These are phyloP conservation scores for Diplodus puntazzo DNA, from an alignment of 2,797 vertebrate species.

Conservation along the genomic window DNA sequence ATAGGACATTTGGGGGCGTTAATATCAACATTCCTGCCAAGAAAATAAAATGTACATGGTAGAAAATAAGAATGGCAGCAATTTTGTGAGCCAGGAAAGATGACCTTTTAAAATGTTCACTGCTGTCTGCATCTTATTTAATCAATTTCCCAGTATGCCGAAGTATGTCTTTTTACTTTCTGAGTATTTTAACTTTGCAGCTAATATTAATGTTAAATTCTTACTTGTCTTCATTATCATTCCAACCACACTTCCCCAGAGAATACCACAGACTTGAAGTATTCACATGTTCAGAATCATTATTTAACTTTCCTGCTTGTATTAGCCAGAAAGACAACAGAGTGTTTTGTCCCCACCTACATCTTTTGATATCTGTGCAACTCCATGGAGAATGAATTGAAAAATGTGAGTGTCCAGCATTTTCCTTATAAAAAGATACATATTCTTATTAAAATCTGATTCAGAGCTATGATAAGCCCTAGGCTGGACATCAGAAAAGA, in stretches of 20 bases:
- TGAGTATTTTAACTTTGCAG: slow-evolving; percentile 13
- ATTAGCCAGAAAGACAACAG: slow-evolving; percentile 40
- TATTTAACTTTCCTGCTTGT: slow-evolving; percentile 31
- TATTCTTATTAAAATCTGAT: slow-evolving; percentile 57
- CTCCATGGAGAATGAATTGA: slow-evolving; percentile 53
- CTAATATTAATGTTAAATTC: slow-evolving; percentile 23
- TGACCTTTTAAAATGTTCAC: slow-evolving; percentile 13
- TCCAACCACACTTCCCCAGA: slow-evolving; percentile 29
- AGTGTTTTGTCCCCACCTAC: slow-evolving; percentile 57
- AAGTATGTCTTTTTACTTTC: neutral
- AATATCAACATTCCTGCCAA: slow-evolving; percentile 45
- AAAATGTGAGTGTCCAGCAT: slow-evolving; percentile 32
- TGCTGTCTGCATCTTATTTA: slow-evolving; percentile 19
- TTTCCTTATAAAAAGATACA: slow-evolving; percentile 29
- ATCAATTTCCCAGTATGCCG: slow-evolving; percentile 16
- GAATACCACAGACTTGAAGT: slow-evolving; percentile 25
- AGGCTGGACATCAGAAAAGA: slow-evolving; percentile 5
- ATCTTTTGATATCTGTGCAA: slow-evolving; percentile 37
- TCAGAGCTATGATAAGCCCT: slow-evolving; percentile 23
- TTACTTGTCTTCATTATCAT: slow-evolving; percentile 31
- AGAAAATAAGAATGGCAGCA: slow-evolving; percentile 34
- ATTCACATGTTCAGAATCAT: slow-evolving; percentile 32
- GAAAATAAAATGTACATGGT: slow-evolving; percentile 22
- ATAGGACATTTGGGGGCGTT: slow-evolving; percentile 40
- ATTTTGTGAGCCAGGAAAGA: slow-evolving; percentile 24